Evolutionary conservation across 2,113 vertebrate species (phyloP).

Genomic region (Paramisgurnus dabryanus): DNA sequence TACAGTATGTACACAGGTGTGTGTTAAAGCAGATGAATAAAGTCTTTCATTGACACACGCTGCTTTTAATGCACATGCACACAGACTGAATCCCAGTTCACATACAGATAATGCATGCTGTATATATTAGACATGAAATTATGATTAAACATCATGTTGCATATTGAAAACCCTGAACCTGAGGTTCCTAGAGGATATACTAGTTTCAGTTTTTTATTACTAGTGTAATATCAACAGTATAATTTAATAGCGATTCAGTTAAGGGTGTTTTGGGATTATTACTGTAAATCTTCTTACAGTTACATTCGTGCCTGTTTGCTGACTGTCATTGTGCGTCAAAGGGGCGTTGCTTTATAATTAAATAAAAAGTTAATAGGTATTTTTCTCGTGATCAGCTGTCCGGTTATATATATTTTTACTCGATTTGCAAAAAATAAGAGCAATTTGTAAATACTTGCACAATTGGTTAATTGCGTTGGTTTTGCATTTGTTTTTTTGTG

Average conservation of each 20-base stretch:
- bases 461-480: not conserved
- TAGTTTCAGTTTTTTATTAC: not conserved
- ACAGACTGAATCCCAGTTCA: not conserved
- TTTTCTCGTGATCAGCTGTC: not conserved
- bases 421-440: not conserved
- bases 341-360: not conserved
- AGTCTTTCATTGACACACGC: conserved; percentile 18
- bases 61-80: not conserved
- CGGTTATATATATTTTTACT: not conserved
- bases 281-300: not conserved
- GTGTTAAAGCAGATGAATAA: conserved; percentile 9
- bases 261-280: not conserved
- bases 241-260: not conserved
- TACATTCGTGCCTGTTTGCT: not conserved
- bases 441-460: not conserved
- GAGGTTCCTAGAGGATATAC: too few species aligned
- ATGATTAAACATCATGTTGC: not conserved
- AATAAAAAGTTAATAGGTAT: not conserved
- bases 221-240: not conserved
- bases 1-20: conserved; percentile 6
- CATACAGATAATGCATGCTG: not conserved
- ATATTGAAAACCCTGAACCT: not conserved
- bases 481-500: not conserved
- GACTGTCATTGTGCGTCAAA: not conserved
- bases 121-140: not conserved